Base-by-base conservation (phyloP, 2,797 vertebrate genomes). In the Pampus argenteus region DNA sequence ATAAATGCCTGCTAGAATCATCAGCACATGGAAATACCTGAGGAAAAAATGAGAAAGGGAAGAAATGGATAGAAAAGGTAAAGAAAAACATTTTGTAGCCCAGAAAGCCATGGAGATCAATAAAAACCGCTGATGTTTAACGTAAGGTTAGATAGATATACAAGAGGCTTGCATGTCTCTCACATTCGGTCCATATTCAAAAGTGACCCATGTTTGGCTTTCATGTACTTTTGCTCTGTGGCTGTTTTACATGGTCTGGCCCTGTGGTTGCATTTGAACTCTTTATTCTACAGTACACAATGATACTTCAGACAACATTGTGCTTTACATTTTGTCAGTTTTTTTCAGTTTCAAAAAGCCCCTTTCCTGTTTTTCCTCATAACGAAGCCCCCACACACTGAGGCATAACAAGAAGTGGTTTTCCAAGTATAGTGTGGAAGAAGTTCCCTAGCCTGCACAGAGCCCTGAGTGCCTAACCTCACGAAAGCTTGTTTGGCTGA, bases 161-260 rank as follows among this genome's bases (percentile, higher is more conserved):
- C 56, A 76, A 66, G 48, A 65, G 55, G 40, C 49, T 15, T 29
- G 23, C 47, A 70, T 73, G 68, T 64, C 54, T 76, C 51, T 66
- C 66, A 71, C 44, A 60, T 66, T 73, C 66, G 70, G 17, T 66
- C 11, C 25, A 58, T 61, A 78, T 66, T 76, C 60, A 62, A 52
- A 75, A 76, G 68, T 74, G 70, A 76, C 72, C 31, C 3, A 25
- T 74, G 68, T 81, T 86, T 76, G 85, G 83, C 31, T 18, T 22
- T 23, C 31, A 5, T 52, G 13, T n/a, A 26, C 9, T 25, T 70
- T 55, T 22, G 10, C 15, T 26, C 10, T 6, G 4, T 2, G 15
- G 20, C 9, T 18, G 9, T 52, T 36, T 34, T 6, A 15, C 10
- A 14, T 50, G 20, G 22, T 45, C 28, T 10, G 31, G 5, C 22